phyloP scores from a whole-genome alignment of 2,113 vertebrate species.

The Coreoperca whiteheadi region DNA sequence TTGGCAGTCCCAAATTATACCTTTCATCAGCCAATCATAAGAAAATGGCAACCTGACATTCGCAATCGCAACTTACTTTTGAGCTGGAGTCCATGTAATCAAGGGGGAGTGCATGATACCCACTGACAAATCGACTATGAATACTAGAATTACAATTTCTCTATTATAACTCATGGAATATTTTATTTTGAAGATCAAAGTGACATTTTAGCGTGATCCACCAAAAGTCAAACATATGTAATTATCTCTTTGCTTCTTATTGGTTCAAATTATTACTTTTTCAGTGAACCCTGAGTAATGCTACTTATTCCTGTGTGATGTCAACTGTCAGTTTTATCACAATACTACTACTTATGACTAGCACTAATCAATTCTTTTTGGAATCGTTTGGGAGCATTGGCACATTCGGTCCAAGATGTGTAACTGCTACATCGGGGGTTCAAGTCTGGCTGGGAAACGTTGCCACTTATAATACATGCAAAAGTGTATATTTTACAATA shows the following conservation, averaged over 20 bases:
- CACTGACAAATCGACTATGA: slow-evolving; percentile 69
- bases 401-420: background rate
- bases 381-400: background rate
- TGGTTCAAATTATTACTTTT: slow-evolving; percentile 46
- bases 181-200: slow-evolving; percentile 59
- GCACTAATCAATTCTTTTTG: background rate
- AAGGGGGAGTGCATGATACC: slow-evolving; percentile 51
- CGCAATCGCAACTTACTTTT: slow-evolving; percentile 68
- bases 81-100: slow-evolving; percentile 69
- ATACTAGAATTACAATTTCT: slow-evolving; percentile 51
- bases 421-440: background rate
- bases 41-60: slow-evolving; percentile 78
- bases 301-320: slow-evolving; percentile 20
- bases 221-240: slow-evolving; percentile 40
- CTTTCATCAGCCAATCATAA: slow-evolving; percentile 84
- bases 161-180: slow-evolving; percentile 30
- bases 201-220: slow-evolving; percentile 42
- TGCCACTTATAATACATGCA: background rate
- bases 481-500: background rate
- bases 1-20: slow-evolving; percentile 80
- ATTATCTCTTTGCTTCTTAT: slow-evolving; percentile 46
- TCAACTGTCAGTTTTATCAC: background rate
- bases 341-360: background rate
- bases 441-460: background rate
- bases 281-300: slow-evolving; percentile 36